Evolutionary conservation across 2,888 invertebrate genomes (phyloP).

Genomic region (Phragmatobia fuliginosa): DNA sequence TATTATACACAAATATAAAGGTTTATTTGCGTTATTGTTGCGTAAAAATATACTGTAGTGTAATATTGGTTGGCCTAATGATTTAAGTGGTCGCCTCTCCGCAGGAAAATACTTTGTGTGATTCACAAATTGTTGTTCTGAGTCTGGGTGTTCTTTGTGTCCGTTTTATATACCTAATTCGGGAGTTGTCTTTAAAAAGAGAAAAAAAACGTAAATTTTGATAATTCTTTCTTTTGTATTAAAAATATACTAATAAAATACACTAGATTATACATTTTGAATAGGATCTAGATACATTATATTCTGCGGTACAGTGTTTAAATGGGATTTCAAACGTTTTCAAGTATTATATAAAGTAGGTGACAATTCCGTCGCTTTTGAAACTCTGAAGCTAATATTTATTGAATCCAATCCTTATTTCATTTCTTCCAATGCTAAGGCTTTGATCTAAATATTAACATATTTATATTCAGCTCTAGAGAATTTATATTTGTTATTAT

Average conservation of each 20-base stretch:
- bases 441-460: not conserved
- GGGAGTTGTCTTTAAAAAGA: too few species aligned
- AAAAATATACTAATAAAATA: not conserved
- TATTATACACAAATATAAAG: not conserved
- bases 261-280: constrained; percentile 1
- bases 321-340: constrained; percentile 14
- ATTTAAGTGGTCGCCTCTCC: too few species aligned
- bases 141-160: too few species aligned
- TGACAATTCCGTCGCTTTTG: not conserved
- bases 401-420: constrained; percentile 3
- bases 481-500: not conserved
- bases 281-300: constrained; percentile 15
- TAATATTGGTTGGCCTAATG: too few species aligned
- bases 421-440: not conserved
- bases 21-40: not conserved
- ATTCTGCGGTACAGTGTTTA: constrained; percentile 7
- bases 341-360: not conserved
- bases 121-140: too few species aligned
- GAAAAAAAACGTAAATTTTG: not conserved
- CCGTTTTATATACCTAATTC: too few species aligned
- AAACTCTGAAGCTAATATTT: not conserved
- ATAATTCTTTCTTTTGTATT: constrained; percentile 13
- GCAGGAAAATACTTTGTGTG: too few species aligned
- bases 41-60: too few species aligned
- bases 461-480: not conserved